Percentiles rank a stretch among this genome's conserved stretches.
These are phyloP conservation scores for Protodeltote pygarga DNA, from an alignment of 2,888 invertebrate species.

Conservation along the genomic window DNA sequence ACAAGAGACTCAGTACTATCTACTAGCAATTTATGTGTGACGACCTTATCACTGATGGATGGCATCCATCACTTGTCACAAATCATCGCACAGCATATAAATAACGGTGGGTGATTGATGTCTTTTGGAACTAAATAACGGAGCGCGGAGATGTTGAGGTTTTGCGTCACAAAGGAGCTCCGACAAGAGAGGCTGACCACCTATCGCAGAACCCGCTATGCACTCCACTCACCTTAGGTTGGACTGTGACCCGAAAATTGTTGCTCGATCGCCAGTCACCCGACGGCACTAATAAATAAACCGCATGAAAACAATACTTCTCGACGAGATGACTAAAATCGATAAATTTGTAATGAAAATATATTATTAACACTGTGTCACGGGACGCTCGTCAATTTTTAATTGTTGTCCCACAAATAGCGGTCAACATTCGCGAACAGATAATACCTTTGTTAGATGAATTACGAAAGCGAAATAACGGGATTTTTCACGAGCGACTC, in stretches of 20 bases:
- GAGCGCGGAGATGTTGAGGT: conserved; percentile 41
- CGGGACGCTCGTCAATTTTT: conserved; percentile 62
- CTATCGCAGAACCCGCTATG: conserved; percentile 42
- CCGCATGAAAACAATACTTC: conserved; percentile 77
- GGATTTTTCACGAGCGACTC: conserved; percentile 79
- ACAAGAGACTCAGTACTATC: conserved; percentile 17
- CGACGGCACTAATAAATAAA: conserved; percentile 77
- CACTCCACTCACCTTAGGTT: conserved; percentile 74
- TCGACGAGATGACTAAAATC: conserved; percentile 77
- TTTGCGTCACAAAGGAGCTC: conserved; percentile 61
- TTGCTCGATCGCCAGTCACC: conserved; percentile 69
- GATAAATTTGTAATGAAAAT: conserved; percentile 75
- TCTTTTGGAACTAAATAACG: conserved; percentile 46
- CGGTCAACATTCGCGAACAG: conserved; percentile 70
- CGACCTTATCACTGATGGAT: conserved; percentile 42
- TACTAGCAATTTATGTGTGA: conserved; percentile 26
- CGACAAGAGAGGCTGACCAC: conserved; percentile 38
- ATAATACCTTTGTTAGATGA: conserved; percentile 79
- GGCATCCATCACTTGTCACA: conserved; percentile 53
- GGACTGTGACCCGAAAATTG: conserved; percentile 80
- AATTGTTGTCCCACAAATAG: conserved; percentile 63
- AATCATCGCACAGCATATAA: conserved; percentile 52
- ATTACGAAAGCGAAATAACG: conserved; percentile 84
- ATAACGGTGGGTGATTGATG: conserved; percentile 56
- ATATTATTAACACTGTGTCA: conserved; percentile 66